These are phyloP conservation scores for Ryuthela nishihirai DNA, from an alignment of 2,888 invertebrate genomes.

Conservation along the genomic window DNA sequence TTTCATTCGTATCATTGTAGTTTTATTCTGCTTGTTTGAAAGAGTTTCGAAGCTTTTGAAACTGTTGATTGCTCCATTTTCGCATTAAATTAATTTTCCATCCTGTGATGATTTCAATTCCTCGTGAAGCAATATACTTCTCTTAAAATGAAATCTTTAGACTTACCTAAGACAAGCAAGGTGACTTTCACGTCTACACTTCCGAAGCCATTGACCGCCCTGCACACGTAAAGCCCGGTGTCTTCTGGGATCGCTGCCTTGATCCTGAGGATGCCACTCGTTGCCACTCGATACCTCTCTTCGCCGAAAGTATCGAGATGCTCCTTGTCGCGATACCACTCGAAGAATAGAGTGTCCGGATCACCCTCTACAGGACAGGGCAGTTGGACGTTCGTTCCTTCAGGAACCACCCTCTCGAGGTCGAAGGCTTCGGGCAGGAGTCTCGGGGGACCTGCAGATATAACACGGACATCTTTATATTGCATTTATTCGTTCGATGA, in stretches of 20 bases:
- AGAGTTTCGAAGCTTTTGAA: too few relatives aligned
- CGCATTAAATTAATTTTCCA: too few relatives aligned
- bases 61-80: too few relatives aligned
- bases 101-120: too few relatives aligned
- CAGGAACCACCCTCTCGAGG: constrained; percentile 27
- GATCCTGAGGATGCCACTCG: constrained; percentile 35
- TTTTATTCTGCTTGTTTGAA: too few relatives aligned
- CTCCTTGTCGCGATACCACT: constrained; percentile 31
- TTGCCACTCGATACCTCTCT: constrained; percentile 27
- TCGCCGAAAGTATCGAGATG: constrained; percentile 32
- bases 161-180: constrained; percentile 35
- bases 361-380: constrained; percentile 38
- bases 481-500: too few relatives aligned
- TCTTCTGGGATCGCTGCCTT: constrained; percentile 35
- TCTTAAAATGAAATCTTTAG: background rate
- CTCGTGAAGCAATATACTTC: too few relatives aligned
- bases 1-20: too few relatives aligned
- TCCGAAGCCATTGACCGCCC: constrained; percentile 39
- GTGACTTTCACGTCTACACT: constrained; percentile 35
- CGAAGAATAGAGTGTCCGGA: constrained; percentile 35
- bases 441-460: too few relatives aligned
- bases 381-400: constrained; percentile 30
- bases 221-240: constrained; percentile 36
- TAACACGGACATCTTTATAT: too few relatives aligned
- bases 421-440: too few relatives aligned